phyloP scores from a whole-genome alignment of 2,113 vertebrate genomes.

The Bufo gargarizans region DNA sequence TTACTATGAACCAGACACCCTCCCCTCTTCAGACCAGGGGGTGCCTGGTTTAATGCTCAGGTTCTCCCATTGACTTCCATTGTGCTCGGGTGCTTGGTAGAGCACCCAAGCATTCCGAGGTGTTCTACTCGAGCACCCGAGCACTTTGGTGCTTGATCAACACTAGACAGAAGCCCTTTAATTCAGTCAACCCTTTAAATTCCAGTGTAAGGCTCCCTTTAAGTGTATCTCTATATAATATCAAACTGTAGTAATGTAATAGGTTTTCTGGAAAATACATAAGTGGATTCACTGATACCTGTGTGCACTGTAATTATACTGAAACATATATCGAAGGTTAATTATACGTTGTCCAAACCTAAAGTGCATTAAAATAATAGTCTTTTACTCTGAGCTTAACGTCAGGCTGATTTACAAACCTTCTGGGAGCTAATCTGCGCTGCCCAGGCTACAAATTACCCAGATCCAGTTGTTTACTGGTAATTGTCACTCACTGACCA shows the following conservation, averaged over 20 bases:
- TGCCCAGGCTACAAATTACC: not conserved
- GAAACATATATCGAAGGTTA: not conserved
- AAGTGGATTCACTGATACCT: not conserved
- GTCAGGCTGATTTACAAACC: conserved; percentile 7
- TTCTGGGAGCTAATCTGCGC: conserved; percentile 2
- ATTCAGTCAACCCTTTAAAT: too few species aligned
- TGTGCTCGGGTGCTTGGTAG: too few species aligned
- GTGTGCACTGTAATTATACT: not conserved
- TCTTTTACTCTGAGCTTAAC: not conserved
- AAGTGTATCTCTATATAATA: too few species aligned
- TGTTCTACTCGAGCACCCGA: too few species aligned
- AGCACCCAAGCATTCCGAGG: too few species aligned
- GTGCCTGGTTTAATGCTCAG: too few species aligned
- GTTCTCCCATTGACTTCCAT: too few species aligned
- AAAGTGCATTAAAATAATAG: conserved; percentile 21
- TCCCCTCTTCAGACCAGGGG: too few species aligned
- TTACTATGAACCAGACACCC: too few species aligned
- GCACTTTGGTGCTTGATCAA: too few species aligned
- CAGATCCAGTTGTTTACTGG: conserved; percentile 6
- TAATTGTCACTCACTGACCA: conserved; percentile 12
- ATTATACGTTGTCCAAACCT: not conserved
- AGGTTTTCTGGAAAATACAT: not conserved
- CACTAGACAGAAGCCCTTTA: too few species aligned
- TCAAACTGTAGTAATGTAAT: not conserved
- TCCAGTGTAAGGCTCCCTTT: too few species aligned